These are phyloP conservation scores for Teinopalpus imperialis DNA, from an alignment of 2,888 invertebrate genomes.

Conservation along the genomic window DNA sequence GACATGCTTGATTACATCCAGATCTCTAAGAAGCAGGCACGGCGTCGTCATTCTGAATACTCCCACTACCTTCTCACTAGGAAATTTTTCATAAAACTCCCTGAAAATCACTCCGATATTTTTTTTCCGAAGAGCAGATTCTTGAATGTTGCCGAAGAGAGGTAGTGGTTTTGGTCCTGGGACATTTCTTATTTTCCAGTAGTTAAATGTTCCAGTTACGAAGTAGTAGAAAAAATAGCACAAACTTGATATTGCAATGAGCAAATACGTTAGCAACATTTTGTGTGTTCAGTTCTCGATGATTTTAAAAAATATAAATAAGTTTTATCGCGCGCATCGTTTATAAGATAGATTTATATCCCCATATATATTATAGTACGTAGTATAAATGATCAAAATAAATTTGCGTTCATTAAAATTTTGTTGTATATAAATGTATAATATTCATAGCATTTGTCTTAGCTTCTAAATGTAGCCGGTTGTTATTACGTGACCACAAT, in stretches of 20 bases:
- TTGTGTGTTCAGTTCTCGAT: no score
- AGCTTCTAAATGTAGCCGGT: no score
- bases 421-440: no score
- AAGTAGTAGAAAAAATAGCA: slow-evolving; percentile 37
- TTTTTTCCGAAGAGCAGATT: slow-evolving; percentile 38
- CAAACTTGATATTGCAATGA: background rate
- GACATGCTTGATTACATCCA: slow-evolving; percentile 51
- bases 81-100: slow-evolving; percentile 44
- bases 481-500: no score
- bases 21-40: slow-evolving; percentile 46
- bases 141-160: slow-evolving; percentile 48
- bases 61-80: slow-evolving; percentile 54
- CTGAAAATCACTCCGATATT: slow-evolving; percentile 34
- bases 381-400: no score
- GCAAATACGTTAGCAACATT: background rate
- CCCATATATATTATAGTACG: no score
- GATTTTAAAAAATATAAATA: no score
- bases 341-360: no score
- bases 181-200: slow-evolving; percentile 49
- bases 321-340: no score
- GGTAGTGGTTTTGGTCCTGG: slow-evolving; percentile 40
- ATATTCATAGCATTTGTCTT: no score
- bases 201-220: slow-evolving; percentile 46
- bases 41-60: slow-evolving; percentile 50
- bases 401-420: no score